A percentile compares a stretch with the other conserved stretches of the same genome.
Evolutionary conservation across 2,888 invertebrate genomes (phyloP).

Genomic region (Archips crataeganus): DNA sequence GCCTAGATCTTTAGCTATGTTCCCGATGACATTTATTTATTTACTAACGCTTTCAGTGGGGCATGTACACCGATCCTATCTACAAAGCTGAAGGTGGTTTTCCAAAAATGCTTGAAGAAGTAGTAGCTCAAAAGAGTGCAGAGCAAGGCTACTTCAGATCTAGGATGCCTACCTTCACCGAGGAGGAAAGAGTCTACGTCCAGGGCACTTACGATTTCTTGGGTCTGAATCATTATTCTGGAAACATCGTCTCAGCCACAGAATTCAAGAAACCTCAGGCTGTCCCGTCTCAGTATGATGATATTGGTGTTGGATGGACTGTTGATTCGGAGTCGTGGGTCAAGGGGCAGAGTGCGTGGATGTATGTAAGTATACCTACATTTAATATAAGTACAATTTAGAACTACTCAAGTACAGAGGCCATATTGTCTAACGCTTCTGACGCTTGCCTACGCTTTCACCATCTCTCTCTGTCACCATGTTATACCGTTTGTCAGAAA

Average conservation of each 20-base stretch:
- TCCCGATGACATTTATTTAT: too few species aligned
- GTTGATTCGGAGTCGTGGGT: constrained; percentile 16
- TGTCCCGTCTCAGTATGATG: constrained; percentile 25
- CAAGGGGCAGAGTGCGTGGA: constrained; percentile 39
- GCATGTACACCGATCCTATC: constrained; percentile 79
- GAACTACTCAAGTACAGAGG: too few species aligned
- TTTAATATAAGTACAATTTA: too few species aligned
- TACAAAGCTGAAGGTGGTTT: constrained; percentile 82
- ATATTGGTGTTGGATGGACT: constrained; percentile 48
- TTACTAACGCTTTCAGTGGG: constrained; percentile 61
- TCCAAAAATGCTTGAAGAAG: constrained; percentile 75
- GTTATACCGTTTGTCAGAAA: too few species aligned
- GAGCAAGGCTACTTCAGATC: constrained; percentile 72
- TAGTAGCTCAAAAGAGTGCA: constrained; percentile 73
- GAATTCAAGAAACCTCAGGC: constrained; percentile 44
- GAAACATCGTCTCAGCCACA: constrained; percentile 57
- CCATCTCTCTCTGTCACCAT: too few species aligned
- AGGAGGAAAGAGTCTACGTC: constrained; percentile 64
- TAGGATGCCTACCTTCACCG: constrained; percentile 75
- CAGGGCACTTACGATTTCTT: constrained; percentile 70
- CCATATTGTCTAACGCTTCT: too few species aligned
- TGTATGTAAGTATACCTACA: constrained; percentile 47
- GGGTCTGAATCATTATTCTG: constrained; percentile 89
- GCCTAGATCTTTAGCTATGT: not conserved
- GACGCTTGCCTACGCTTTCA: too few species aligned